Conservation (phyloP, 2,888 invertebrate genomes). For the Synergus gifuensis region DNA sequence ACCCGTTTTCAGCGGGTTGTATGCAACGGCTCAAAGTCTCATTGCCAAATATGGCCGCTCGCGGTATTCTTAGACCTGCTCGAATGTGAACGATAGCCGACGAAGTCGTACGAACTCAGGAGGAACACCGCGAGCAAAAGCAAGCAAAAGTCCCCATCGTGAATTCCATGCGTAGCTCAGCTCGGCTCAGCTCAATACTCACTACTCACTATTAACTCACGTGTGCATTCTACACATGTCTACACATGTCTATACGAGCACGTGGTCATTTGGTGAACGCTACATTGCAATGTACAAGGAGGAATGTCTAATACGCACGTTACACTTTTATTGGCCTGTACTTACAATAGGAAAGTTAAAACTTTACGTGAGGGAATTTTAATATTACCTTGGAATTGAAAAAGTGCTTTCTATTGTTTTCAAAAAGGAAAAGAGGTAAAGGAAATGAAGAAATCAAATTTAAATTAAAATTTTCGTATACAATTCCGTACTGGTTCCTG, state of each 20-base stretch:
- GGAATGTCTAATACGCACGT: constrained; percentile 4
- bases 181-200: too few relatives aligned
- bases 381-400: too few relatives aligned
- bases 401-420: too few relatives aligned
- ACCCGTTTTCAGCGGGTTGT: constrained; percentile 15
- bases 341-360: too few relatives aligned
- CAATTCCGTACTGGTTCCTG: too few relatives aligned
- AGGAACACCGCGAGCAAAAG: constrained; percentile 38
- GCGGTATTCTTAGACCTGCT: constrained; percentile 75
- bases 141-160: constrained; percentile 7
- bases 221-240: constrained; percentile 7
- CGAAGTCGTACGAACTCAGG: constrained; percentile 64
- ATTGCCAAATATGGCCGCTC: constrained; percentile 77
- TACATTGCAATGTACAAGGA: constrained; percentile 33
- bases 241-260: not conserved
- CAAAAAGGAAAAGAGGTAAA: too few relatives aligned
- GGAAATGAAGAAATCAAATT: too few relatives aligned
- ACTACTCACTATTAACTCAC: not conserved
- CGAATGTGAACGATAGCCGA: constrained; percentile 70
- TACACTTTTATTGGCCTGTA: constrained; percentile 10
- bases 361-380: too few relatives aligned
- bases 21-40: constrained; percentile 67
- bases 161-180: constrained; percentile 6
- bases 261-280: constrained; percentile 9
- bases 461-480: too few relatives aligned